Evolutionary conservation across 92 coral and sea anemone species (phyloP).

Genomic region (Palythoa heliodiscus): DNA sequence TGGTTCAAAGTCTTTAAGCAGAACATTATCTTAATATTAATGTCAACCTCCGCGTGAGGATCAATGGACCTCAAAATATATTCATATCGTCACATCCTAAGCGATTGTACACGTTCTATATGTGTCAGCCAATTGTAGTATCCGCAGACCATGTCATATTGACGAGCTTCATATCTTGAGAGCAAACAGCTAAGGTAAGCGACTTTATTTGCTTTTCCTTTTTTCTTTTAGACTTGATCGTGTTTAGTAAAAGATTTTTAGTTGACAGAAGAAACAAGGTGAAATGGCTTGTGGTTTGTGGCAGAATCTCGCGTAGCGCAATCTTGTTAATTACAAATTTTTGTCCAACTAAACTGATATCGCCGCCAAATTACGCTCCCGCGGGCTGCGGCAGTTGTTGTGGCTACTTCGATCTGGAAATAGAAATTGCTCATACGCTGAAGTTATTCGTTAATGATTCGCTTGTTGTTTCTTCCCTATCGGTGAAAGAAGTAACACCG

Average conservation of each 20-base stretch:
- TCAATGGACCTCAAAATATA: neutral
- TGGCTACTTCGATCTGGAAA: neutral
- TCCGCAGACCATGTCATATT: neutral
- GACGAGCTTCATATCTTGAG: conserved; percentile 3
- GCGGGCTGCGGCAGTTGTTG: neutral
- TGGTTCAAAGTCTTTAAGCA: too few relatives aligned
- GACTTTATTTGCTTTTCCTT: neutral
- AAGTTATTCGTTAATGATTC: too few relatives aligned
- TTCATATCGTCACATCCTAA: neutral
- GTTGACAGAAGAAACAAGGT: neutral
- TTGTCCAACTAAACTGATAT: neutral
- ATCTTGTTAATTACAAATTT: neutral
- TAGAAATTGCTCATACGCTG: neutral
- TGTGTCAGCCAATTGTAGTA: neutral
- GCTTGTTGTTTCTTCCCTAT: too few relatives aligned
- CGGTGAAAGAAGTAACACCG: neutral
- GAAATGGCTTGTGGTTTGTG: neutral
- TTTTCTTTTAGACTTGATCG: neutral
- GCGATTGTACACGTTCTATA: neutral
- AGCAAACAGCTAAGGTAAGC: conserved; percentile 24
- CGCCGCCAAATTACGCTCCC: neutral
- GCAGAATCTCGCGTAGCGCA: neutral
- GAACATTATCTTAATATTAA: too few relatives aligned
- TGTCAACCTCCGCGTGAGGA: neutral
- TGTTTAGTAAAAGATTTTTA: neutral